phyloP scores from a whole-genome alignment of 2,888 invertebrate genomes.

The Zootermopsis nevadensis region DNA sequence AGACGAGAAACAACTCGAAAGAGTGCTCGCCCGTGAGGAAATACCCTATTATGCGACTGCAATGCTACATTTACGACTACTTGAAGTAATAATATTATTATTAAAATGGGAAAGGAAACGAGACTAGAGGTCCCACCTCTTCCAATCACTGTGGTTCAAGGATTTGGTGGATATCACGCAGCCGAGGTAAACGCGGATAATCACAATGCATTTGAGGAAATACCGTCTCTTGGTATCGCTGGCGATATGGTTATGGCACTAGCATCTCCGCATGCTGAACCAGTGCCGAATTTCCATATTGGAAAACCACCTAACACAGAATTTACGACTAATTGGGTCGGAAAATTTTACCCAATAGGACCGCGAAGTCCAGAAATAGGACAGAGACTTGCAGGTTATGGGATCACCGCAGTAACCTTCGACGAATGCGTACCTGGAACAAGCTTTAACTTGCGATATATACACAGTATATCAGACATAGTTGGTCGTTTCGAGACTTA shows the following conservation, averaged over 20 bases:
- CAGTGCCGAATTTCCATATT: too few species aligned
- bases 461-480: too few species aligned
- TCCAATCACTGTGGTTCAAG: slow-evolving; percentile 55
- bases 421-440: too few species aligned
- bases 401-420: too few species aligned
- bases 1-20: slow-evolving; percentile 56
- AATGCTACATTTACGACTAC: slow-evolving; percentile 54
- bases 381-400: too few species aligned
- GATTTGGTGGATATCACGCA: slow-evolving; percentile 58
- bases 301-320: too few species aligned
- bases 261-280: slow-evolving; percentile 47
- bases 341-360: too few species aligned
- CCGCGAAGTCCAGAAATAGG: too few species aligned
- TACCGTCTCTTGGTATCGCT: slow-evolving; percentile 57
- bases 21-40: slow-evolving; percentile 55
- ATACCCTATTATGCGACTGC: slow-evolving; percentile 55
- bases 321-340: too few species aligned
- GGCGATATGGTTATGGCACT: slow-evolving; percentile 59
- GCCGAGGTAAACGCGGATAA: slow-evolving; percentile 54
- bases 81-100: slow-evolving; percentile 55
- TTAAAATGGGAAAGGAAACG: slow-evolving; percentile 58
- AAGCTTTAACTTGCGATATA: too few species aligned
- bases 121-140: slow-evolving; percentile 54
- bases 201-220: slow-evolving; percentile 58
- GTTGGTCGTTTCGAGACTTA: too few species aligned